phyloP scores from a whole-genome alignment of 2,888 invertebrate species.

The Papilio elwesi region DNA sequence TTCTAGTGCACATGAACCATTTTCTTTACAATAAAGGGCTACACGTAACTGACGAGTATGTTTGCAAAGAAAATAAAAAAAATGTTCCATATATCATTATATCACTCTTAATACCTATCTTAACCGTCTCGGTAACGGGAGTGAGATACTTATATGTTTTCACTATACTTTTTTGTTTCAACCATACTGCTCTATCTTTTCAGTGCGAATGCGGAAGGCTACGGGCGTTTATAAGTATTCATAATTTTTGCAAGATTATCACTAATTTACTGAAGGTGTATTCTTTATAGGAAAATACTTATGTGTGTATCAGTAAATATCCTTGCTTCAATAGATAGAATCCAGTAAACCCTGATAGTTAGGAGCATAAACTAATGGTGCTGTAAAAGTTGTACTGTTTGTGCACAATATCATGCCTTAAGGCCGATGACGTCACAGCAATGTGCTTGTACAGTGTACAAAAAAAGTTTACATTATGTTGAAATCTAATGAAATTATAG shows the following conservation, averaged over 20 bases:
- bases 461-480: background rate
- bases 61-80: no score
- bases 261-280: slow-evolving; percentile 16
- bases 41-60: no score
- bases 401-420: background rate
- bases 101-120: no score
- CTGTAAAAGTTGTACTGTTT: background rate
- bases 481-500: background rate
- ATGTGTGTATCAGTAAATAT: background rate
- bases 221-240: slow-evolving; percentile 81
- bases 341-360: background rate
- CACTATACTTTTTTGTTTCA: background rate
- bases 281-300: background rate
- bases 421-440: background rate
- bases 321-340: background rate
- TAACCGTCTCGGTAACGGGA: no score
- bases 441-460: background rate
- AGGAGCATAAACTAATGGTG: background rate
- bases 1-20: no score
- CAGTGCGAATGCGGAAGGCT: slow-evolving; percentile 82
- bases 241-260: slow-evolving; percentile 48
- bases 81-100: no score
- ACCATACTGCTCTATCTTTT: slow-evolving; percentile 52
- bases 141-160: background rate
- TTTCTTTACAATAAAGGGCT: no score